Conservation (phyloP, 2,113 vertebrate species). For the Gila orcuttii region DNA sequence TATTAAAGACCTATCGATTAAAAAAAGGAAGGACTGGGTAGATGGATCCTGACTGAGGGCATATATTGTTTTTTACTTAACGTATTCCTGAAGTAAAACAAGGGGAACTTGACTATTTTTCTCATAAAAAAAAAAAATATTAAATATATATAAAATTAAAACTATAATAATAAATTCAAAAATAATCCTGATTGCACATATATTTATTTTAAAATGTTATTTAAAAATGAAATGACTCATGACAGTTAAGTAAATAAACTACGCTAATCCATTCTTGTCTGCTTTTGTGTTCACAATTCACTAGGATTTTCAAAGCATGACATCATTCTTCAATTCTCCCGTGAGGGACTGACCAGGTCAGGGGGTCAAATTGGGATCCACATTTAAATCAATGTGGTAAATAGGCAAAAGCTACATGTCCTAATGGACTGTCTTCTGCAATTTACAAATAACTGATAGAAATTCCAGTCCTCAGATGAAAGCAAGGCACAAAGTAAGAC, state of each 20-base stretch:
- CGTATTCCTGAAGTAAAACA: background rate
- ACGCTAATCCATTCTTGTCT: background rate
- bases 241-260: background rate
- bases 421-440: conserved; percentile 8
- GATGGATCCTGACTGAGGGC: background rate
- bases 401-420: conserved; percentile 10
- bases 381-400: conserved; percentile 42
- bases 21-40: background rate
- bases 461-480: background rate
- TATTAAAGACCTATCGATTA: background rate
- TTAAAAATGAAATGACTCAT: background rate
- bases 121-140: background rate
- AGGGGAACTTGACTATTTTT: background rate
- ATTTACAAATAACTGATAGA: conserved; percentile 15
- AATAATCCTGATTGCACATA: background rate
- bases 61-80: background rate
- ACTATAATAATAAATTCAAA: background rate
- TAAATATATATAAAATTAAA: background rate
- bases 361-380: conserved; percentile 43
- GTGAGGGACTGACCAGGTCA: conserved; percentile 48
- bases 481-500: background rate
- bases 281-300: background rate
- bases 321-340: conserved; percentile 34
- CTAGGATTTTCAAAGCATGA: conserved; percentile 42
- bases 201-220: background rate